Evolutionary conservation across 2,888 invertebrate species (phyloP).

Genomic region (Drosophila melanosoma): DNA sequence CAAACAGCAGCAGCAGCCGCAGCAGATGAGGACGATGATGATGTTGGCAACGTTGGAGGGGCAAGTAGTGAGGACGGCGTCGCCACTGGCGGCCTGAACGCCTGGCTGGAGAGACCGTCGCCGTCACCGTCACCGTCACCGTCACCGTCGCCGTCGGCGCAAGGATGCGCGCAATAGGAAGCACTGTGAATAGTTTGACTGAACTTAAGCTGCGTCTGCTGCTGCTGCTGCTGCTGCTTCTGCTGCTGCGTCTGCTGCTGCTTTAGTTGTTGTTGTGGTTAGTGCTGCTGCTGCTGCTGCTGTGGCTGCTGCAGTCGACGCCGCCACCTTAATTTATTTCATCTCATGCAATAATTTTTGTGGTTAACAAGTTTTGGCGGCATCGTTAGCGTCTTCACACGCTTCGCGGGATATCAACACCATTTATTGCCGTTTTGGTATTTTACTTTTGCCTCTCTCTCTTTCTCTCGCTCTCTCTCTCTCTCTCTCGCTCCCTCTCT

Average conservation of each 20-base stretch:
- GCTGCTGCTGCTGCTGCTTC: constrained; percentile 1
- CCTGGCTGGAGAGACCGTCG: constrained; percentile 74
- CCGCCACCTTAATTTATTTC: constrained; percentile 83
- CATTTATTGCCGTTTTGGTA: constrained; percentile 82
- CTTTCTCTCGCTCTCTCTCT: constrained; percentile 25
- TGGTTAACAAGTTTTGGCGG: constrained; percentile 84
- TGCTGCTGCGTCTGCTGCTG: constrained; percentile 24
- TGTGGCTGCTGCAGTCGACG: constrained; percentile 74
- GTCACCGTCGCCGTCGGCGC: constrained; percentile 56
- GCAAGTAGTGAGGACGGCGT: constrained; percentile 50
- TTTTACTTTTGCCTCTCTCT: constrained; percentile 64
- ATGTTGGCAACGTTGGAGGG: constrained; percentile 27
- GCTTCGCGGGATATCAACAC: constrained; percentile 84
- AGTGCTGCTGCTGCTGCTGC: constrained; percentile 29
- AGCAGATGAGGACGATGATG: constrained; percentile 46
- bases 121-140: constrained; percentile 25
- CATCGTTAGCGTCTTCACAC: constrained; percentile 83
- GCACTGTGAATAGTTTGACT: constrained; percentile 73
- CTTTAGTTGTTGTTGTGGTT: constrained; percentile 20
- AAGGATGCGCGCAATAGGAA: constrained; percentile 81
- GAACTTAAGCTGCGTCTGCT: constrained; percentile 32
- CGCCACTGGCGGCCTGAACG: constrained; percentile 80
- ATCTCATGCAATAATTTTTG: constrained; percentile 83
- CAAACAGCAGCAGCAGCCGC: constrained; percentile 34
- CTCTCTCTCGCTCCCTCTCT: not conserved